Evolutionary conservation across 2,113 vertebrate genomes (phyloP), one percentile per base, ranked within the genome.

Genomic region (Siniperca chuatsi): DNA sequence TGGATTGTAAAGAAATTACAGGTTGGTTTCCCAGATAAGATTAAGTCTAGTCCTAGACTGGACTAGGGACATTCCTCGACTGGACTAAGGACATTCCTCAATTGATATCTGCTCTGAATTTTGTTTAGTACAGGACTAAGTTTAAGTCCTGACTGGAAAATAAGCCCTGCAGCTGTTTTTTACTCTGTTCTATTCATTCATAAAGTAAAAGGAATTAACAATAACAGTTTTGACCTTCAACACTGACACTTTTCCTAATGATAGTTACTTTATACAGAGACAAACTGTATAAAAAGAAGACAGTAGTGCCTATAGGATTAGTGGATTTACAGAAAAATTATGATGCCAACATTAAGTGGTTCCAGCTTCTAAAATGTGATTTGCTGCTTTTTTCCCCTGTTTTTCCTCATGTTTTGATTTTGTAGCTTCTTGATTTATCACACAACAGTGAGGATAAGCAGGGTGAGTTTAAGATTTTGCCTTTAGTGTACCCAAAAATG

Each of bases 1-100:
- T 25, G 40, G 72, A 50, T 78, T 75, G 71, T 55, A 40, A 67
- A 55, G 0, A 76, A 79, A 82, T 29, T 71, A 68, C 62, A 58
- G 35, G 25, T 65, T 37, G 12, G 18, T 48, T 80, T 46, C 23
- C 4, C 50, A 70, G 54, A 79, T 50, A 33, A 48, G n/a, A 83
- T 87, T 29, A 81, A 50, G 40, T 48, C 54, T 75, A 37, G 29
- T 68, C 10, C 25, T 21, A 52, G 4, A 50, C 21, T 64, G 35
- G 5, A 82, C 50, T 61, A 8, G 55, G 46, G 46, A 23, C 35
- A 62, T 60, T 68, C 10, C 25, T 21, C 46, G 4, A 50, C 21
- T 64, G 35, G 5, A 82, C 50, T 61, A 8, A 55, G 46, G 46
- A 23, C 35, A 62, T 60, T 40, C 8, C 44, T 83, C 16, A 61